Evolutionary conservation across 2,888 invertebrate genomes (phyloP), one percentile per base, ranked within the genome.

Genomic region (Strigamia maritima): DNA sequence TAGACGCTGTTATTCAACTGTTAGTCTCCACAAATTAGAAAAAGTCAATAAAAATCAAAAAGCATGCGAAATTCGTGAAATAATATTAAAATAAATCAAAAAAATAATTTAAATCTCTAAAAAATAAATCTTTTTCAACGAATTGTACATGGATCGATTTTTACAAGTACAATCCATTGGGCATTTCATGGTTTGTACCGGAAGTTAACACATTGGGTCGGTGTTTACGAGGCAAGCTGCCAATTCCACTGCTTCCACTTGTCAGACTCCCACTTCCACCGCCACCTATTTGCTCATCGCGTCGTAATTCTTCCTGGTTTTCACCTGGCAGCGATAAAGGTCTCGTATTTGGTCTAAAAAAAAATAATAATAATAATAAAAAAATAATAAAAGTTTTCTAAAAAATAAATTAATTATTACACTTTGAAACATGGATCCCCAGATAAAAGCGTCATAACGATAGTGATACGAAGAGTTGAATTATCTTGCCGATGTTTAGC

Each of bases 371-470:
- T 8, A 75, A n/a, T 75, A 22, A 26, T 6, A 26, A 26, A 75
- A 31, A 75, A 75, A 14, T n/a, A 28, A 1, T 31, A 12, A 24
- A 22, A 14, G 26, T 22, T 14, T 22, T 4, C 7, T 75, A 75
- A 31, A 75, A 75, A 2, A 26, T 2, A 2, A 75, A 12, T 75
- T 14, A 6, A 60, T 7, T 74, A 28, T 91, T 87, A 97, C 97
- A 95, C 96, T 93, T 98, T 97, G 86, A 98, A 98, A 82, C 97
- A 91, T 83, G 97, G 95, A 88, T 98, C 98, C 76, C 98, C 97
- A 75, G 94, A 93, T 83, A 95, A 91, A 91, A 98, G 94, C 84
- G 93, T 94, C 93, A 98, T 94, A 85, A 92, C 92, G 84, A 97
- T 93, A 83, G 93, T 91, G 83, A 97, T 92, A 84, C 93, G 90